These are phyloP conservation scores for Chascanopsetta lugubris DNA, from an alignment of 2,113 vertebrate genomes.

Conservation along the genomic window DNA sequence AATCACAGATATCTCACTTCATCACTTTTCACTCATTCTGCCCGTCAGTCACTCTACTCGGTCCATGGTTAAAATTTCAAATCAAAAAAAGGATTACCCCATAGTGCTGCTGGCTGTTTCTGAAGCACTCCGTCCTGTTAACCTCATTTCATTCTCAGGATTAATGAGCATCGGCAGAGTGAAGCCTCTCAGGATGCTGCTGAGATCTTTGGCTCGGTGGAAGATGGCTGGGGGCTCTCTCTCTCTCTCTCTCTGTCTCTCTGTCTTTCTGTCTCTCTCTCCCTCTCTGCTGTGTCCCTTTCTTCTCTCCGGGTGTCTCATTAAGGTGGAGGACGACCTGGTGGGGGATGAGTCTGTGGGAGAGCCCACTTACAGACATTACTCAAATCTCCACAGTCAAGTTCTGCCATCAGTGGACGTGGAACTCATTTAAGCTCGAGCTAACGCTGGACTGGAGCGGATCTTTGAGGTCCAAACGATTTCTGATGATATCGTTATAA, in stretches of 20 bases:
- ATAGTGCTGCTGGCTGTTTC: constrained; percentile 16
- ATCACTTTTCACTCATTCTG: constrained; percentile 3
- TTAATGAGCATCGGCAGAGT: constrained; percentile 46
- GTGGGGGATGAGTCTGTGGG: constrained; percentile 10
- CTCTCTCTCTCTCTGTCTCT: too few species aligned
- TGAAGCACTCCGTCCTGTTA: constrained; percentile 41
- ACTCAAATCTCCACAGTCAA: constrained; percentile 4
- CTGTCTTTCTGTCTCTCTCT: constrained; percentile 12
- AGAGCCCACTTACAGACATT: constrained; percentile 20
- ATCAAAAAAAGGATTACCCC: constrained; percentile 11
- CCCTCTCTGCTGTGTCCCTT: constrained; percentile 19
- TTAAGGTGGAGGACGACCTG: constrained; percentile 11
- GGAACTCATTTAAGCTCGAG: background rate
- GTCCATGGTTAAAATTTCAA: constrained; percentile 6
- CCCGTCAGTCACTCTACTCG: constrained; percentile 8
- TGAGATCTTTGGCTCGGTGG: constrained; percentile 46
- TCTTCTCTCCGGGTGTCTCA: constrained; percentile 31
- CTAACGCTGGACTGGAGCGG: background rate
- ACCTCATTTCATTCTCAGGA: constrained; percentile 49
- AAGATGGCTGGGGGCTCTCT: constrained; percentile 21
- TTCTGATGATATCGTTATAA: too few species aligned
- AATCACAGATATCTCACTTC: constrained; percentile 1
- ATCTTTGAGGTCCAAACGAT: too few species aligned
- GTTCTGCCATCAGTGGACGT: background rate
- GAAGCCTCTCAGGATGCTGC: constrained; percentile 37